Percentiles rank a stretch among this genome's conserved stretches.
Evolutionary conservation across 2,888 invertebrate species (phyloP).

Genomic region (Troglohyphantes excavatus): DNA sequence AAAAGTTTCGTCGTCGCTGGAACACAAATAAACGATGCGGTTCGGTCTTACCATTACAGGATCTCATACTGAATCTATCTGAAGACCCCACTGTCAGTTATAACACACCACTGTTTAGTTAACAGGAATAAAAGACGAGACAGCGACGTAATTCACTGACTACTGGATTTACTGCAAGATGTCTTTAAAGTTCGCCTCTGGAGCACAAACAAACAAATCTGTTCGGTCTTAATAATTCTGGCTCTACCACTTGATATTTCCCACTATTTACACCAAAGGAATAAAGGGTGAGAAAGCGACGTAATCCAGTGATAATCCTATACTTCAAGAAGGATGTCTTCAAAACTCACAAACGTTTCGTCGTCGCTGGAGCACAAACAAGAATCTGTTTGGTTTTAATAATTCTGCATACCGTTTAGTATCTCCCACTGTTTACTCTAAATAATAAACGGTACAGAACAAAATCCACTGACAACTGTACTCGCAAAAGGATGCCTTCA

Average conservation of each 20-base stretch:
- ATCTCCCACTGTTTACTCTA: no score
- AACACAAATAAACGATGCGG: conserved; percentile 62
- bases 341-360: no score
- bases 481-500: no score
- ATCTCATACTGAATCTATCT: conserved; percentile 29
- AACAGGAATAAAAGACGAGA: background rate
- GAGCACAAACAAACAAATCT: conserved; percentile 57
- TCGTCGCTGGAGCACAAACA: no score
- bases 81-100: background rate
- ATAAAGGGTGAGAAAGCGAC: no score
- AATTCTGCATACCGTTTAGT: no score
- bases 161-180: conserved; percentile 28
- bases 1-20: conserved; percentile 62
- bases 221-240: conserved; percentile 55
- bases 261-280: no score
- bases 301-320: no score
- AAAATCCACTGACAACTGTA: no score
- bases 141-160: conserved; percentile 55
- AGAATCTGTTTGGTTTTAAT: no score
- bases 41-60: conserved; percentile 66
- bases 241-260: conserved; percentile 12
- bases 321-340: no score
- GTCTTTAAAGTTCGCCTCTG: conserved; percentile 46
- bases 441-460: no score
- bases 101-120: background rate